Percentiles rank a stretch among this genome's conserved stretches.
Evolutionary conservation across 92 coral and sea anemone species (phyloP).

Genomic region (Parazoanthus atlanticus): DNA sequence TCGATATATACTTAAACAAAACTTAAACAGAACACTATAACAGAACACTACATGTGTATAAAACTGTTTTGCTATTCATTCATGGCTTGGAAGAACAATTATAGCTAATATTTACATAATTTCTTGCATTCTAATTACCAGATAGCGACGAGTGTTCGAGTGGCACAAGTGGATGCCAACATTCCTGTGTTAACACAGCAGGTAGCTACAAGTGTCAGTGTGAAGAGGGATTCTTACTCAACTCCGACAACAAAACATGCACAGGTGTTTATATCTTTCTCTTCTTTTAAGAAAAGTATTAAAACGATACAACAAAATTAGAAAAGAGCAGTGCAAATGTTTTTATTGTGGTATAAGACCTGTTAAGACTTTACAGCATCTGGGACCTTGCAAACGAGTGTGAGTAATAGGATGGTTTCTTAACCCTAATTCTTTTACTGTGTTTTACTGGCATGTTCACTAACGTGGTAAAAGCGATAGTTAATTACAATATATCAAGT

Average conservation of each 20-base stretch:
- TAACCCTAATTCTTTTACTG: too few species aligned
- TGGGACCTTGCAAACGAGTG: not conserved
- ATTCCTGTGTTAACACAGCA: not conserved
- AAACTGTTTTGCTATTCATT: too few species aligned
- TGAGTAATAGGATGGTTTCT: too few species aligned
- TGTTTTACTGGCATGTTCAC: too few species aligned
- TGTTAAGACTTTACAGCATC: not conserved
- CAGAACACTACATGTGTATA: too few species aligned
- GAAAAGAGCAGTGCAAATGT: not conserved
- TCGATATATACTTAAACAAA: too few species aligned
- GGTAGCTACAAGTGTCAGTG: conserved; percentile 8
- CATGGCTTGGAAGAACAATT: not conserved
- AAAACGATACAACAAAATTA: not conserved
- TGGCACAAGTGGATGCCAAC: conserved; percentile 2
- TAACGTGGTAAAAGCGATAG: too few species aligned
- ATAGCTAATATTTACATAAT: not conserved
- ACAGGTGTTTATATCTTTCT: not conserved
- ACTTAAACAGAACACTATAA: too few species aligned
- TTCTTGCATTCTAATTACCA: not conserved
- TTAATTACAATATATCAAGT: too few species aligned
- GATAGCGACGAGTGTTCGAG: not conserved
- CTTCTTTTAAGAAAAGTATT: not conserved
- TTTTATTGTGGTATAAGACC: not conserved
- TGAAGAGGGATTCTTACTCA: not conserved
- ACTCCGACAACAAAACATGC: not conserved